Evolutionary conservation across 2,797 vertebrate genomes (phyloP), one percentile per base, ranked within the genome.

Genomic region (Dendrocincla tyrannina): DNA sequence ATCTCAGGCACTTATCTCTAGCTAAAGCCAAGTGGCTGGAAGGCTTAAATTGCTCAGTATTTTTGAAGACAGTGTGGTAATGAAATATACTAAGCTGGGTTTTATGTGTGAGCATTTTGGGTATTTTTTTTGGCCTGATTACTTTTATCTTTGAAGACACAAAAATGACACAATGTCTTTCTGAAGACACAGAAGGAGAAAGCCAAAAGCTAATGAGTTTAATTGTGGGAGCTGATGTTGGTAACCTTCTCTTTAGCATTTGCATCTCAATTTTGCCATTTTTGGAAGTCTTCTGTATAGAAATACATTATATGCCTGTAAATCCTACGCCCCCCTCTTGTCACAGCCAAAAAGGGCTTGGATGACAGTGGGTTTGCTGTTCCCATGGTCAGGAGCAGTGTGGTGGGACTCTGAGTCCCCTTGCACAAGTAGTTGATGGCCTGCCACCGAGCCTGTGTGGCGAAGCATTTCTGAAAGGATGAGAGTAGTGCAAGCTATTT

Each of bases 41-140:
- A 85, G 74, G 49, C 92, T 96, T 85, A 90, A 96, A 93, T 96
- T 94, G 79, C 75, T 90, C 41, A 17, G 66, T 93, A 77, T 93
- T 96, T 96, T 92, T 91, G 75, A 96, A 94, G 88, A 92, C 58
- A 32, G 41, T 46, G 66, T 89, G 83, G 62, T 91, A 93, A 94
- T 96, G 91, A 93, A 89, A 89, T 95, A 77, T 75, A 69, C 69
- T 88, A 93, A 94, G 63, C 39, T 95, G 68, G 13, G 46, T 28
- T 96, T 93, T 75, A 9, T 72, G 30, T 78, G 33, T 85, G 60
- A 89, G 78, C 55, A 5, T 84, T 89, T 92, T 10, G 23, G 33
- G 8, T 93, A 14, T 47, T 91, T 89, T 85, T 91, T 83, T 95
- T 88, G 56, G 70, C 91, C n/a, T 63, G 69, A 66, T 66, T 80